A percentile compares a stretch with the other conserved stretches of the same genome.
These are phyloP conservation scores for Sinelater perroti DNA, from an alignment of 2,888 invertebrate species.

Conservation along the genomic window DNA sequence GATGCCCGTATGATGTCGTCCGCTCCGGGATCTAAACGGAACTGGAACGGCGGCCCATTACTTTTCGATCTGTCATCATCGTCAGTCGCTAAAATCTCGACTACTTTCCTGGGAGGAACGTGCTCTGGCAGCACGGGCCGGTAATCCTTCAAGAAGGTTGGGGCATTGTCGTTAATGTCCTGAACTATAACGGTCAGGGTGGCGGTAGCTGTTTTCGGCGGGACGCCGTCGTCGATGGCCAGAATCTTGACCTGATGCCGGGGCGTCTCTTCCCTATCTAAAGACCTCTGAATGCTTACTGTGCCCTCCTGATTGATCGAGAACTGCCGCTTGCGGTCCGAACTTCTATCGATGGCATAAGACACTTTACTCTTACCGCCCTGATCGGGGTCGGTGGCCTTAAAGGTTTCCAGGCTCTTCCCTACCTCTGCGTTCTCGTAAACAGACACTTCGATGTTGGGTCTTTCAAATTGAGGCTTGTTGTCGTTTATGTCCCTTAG, in stretches of 20 bases:
- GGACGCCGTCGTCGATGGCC: constrained; percentile 93
- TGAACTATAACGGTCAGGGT: constrained; percentile 93
- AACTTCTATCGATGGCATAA: constrained; percentile 90
- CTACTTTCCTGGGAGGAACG: constrained; percentile 88
- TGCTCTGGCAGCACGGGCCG: constrained; percentile 93
- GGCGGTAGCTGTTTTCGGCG: constrained; percentile 92
- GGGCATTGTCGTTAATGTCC: constrained; percentile 95
- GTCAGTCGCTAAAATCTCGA: constrained; percentile 92
- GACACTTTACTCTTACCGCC: constrained; percentile 91
- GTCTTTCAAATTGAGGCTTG: constrained; percentile 92
- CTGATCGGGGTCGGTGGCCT: constrained; percentile 95
- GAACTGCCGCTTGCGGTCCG: constrained; percentile 93
- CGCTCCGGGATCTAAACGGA: constrained; percentile 91
- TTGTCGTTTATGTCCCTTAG: constrained; percentile 97
- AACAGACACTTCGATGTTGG: constrained; percentile 91
- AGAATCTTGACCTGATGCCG: constrained; percentile 95
- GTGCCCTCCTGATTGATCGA: constrained; percentile 94
- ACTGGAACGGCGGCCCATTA: constrained; percentile 96
- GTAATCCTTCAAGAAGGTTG: constrained; percentile 91
- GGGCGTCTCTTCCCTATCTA: constrained; percentile 95
- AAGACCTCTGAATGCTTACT: constrained; percentile 89
- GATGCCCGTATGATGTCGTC: constrained; percentile 93
- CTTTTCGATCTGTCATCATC: constrained; percentile 94
- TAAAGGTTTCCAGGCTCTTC: constrained; percentile 90
- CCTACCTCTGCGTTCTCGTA: constrained; percentile 93